Base-by-base conservation (phyloP, 1,140 invertebrate genomes). In the Bursaphelenchus mucronatus region DNA sequence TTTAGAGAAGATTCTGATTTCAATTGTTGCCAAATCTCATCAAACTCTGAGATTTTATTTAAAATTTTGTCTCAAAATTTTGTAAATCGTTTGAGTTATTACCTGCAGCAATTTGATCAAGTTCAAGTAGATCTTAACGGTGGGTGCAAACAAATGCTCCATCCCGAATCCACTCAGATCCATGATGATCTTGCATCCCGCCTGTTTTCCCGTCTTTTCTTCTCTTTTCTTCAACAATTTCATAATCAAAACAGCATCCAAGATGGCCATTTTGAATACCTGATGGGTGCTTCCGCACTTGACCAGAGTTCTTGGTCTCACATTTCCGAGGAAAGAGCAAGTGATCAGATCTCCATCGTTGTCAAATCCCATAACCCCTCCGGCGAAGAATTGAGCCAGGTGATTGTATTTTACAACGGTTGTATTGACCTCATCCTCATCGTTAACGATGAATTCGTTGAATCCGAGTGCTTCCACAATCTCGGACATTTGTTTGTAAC, bases 371-470 rank as follows among this genome's bases (percentile, higher is more conserved):
- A 62, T 62, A 3, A 62, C 13, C 9, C 59, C 59, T 3, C 59
- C 59, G 13, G 47, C 13, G 21, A 61, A 62, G 21, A 58, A 62
- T n/a, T 62, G n/a, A 6, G 11, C 55, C 4, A 71, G 61, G 3
- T 47, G 46, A 52, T 54, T 63, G 13, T 58, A n/a, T 11, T 41
- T 41, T 5, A 17, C 11, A 39, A 62, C 30, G 43, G 11, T 58
- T 11, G 21, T 39, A 9, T 62, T 62, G 3, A 62, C 56, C 51
- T 67, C 61, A 8, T 73, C 71, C 41, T 64, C 50, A 3, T 62
- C 66, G 11, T 57, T 49, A 40, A 73, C 49, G 47, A 74, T 65
- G n/a, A 62, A 46, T 53, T 73, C 62, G 51, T 73, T 47, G 4
- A 69, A 44, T 3, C 67, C 67, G 5, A 73, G 55, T 0, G 66